Evolutionary conservation across 2,797 vertebrate genomes (phyloP), one percentile per base, ranked within the genome.

Genomic region (Sebastes variabilis): DNA sequence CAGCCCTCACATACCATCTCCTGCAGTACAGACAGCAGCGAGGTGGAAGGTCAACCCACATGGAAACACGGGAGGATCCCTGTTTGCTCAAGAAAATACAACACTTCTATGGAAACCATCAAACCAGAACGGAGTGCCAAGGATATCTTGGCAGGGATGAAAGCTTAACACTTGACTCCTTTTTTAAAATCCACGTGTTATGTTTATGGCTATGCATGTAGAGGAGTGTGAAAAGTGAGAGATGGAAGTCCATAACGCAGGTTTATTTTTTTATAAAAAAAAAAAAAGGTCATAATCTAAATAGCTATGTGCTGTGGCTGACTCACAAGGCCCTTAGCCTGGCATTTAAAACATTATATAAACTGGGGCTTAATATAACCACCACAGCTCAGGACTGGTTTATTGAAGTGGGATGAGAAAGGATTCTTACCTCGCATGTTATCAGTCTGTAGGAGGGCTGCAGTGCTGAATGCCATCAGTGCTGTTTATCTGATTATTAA

Each of bases 311-410:
- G 82, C 84, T 79, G 75, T 20, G n/a, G 70, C 83, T 94, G 92
- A 95, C 84, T 95, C 94, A 95, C 59, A 29, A 36, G 56, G 86
- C 30, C 77, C 80, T 75, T 80, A 86, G 80, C 78, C 72, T 78
- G 86, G 82, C 89, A 94, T 94, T 92, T 87, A 89, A 85, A 89
- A 81, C 36, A 90, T 95, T 95, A 95, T 82, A 88, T 94, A 95
- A 95, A 92, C 85, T 59, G 25, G 72, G 82, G 87, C 88, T 93
- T 88, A 93, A 89, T 93, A 93, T 90, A 95, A 91, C 92, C 59
- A 60, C 75, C 76, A 66, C 55, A 74, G 85, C 55, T 88, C 89
- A 72, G 78, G 69, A 82, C 67, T 88, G 88, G 85, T 87, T 85
- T 81, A 75, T 72, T 85, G 83, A 81, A 88, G 89, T 93, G 85